Conservation (phyloP, 1,140 invertebrate species). For the Drosophila miranda region DNA sequence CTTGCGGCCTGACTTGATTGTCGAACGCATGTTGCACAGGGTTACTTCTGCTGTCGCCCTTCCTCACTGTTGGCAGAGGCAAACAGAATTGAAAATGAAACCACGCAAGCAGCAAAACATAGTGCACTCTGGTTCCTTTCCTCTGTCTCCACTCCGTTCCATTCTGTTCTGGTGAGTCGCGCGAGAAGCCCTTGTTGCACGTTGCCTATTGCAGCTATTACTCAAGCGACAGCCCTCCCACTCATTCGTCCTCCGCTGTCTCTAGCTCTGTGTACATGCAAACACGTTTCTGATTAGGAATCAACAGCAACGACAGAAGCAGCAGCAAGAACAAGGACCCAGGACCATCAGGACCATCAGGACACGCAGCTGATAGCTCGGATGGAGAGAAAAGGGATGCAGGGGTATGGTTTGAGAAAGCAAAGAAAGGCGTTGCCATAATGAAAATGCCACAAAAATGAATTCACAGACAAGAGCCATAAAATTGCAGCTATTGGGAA, state of each 20-base stretch:
- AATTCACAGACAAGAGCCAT: too few relatives aligned
- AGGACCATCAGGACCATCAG: neutral
- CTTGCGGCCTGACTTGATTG: conserved; percentile 34
- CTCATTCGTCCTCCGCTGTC: neutral
- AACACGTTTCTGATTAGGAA: conserved; percentile 49
- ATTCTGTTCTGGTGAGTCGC: neutral
- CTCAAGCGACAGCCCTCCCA: conserved; percentile 29
- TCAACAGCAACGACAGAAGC: neutral
- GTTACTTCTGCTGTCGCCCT: neutral
- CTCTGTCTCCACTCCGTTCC: conserved; percentile 1
- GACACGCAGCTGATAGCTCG: neutral
- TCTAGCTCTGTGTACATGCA: conserved; percentile 23
- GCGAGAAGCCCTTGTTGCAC: conserved; percentile 13
- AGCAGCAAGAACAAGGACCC: neutral
- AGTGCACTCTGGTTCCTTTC: conserved; percentile 28
- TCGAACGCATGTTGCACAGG: conserved; percentile 27
- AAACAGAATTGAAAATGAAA: conserved; percentile 45
- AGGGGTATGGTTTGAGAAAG: neutral
- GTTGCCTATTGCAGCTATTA: conserved; percentile 48
- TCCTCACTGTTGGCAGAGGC: neutral
- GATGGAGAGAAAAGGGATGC: neutral
- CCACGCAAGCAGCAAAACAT: conserved; percentile 45
- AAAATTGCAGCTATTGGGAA: too few relatives aligned
- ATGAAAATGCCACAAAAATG: neutral
- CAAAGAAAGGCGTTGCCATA: conserved; percentile 44